These are phyloP conservation scores for Parazoanthus atlanticus DNA, from an alignment of 92 coral and sea anemone genomes.

Conservation along the genomic window DNA sequence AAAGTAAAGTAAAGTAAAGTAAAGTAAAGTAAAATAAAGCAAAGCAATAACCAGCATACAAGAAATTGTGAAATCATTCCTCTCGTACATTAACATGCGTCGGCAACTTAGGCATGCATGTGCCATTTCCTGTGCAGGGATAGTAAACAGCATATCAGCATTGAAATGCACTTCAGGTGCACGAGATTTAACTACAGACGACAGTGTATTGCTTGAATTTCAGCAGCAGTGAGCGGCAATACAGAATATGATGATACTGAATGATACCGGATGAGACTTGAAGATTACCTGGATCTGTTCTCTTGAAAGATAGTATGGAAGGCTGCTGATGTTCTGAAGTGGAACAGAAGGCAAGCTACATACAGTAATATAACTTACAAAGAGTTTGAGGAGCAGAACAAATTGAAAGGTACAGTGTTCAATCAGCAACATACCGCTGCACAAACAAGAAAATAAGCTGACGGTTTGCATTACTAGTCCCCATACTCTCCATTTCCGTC, in stretches of 20 bases:
- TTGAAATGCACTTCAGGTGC: background rate
- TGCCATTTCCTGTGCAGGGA: background rate
- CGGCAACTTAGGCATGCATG: background rate
- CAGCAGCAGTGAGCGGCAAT: background rate
- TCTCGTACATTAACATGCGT: background rate
- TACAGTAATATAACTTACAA: background rate
- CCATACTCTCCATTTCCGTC: background rate
- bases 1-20: too few species aligned
- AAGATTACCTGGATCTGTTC: conserved; percentile 19
- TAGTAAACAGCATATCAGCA: background rate
- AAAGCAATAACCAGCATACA: too few species aligned
- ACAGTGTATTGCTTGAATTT: background rate
- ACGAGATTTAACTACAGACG: background rate
- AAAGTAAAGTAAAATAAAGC: too few species aligned
- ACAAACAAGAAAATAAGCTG: background rate
- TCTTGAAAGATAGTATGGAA: conserved; percentile 32
- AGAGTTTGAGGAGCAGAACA: background rate
- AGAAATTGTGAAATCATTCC: background rate
- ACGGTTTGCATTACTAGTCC: background rate
- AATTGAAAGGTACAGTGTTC: background rate
- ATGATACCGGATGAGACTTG: background rate
- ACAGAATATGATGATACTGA: background rate
- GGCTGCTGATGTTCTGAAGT: conserved; percentile 33
- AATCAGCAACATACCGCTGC: background rate
- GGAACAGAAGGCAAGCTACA: conserved; percentile 24